Evolutionary conservation across 2,113 vertebrate genomes (phyloP), one percentile per base, ranked within the genome.

Genomic region (Hystrix cristata): DNA sequence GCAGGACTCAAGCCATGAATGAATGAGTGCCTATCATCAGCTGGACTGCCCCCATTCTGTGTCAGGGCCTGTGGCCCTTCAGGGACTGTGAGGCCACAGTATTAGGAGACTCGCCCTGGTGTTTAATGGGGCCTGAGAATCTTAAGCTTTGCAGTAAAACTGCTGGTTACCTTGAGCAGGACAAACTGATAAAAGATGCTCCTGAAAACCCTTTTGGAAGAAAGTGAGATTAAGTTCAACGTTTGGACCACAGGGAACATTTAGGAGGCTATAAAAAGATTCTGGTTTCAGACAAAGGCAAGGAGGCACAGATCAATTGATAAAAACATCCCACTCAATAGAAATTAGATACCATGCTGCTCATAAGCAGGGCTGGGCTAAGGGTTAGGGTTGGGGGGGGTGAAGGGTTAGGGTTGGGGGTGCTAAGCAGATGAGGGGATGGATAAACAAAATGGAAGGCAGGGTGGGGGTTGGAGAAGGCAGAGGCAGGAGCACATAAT

Each of bases 231-330:
- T 7, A 74, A 65, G 23, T 2, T 85, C 64, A n/a, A 1, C 51
- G 38, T 12, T 60, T 71, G 85, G 18, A 90, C 43, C n/a, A 31
- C 16, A 23, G 46, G 67, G 76, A 69, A 23, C 46, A 69, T 78
- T 19, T 43, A 80, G 48, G 59, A 92, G 74, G n/a, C 38, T 79
- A 67, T 31, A 82, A 69, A 60, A 76, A 55, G 57, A 55, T 91
- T 59, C 51, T 91, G 81, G 79, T 94, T 92, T 91, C 82, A 48
- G 38, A 65, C 31, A 87, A 89, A 97, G 83, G 64, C 29, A 78
- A 81, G n/a, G 60, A 94, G 51, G 65, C 16, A 43, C 69, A 81
- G 71, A 67, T 46, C 87, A 85, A 89, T 9, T 48, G 71, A 83
- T 19, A 80, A 78, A 94, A 90, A 80, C n/a, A 79, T 31, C 34